A percentile compares a stretch with the other conserved stretches of the same genome.
Evolutionary conservation across 2,113 vertebrate genomes (phyloP).

Genomic region (Cardinalis cardinalis): DNA sequence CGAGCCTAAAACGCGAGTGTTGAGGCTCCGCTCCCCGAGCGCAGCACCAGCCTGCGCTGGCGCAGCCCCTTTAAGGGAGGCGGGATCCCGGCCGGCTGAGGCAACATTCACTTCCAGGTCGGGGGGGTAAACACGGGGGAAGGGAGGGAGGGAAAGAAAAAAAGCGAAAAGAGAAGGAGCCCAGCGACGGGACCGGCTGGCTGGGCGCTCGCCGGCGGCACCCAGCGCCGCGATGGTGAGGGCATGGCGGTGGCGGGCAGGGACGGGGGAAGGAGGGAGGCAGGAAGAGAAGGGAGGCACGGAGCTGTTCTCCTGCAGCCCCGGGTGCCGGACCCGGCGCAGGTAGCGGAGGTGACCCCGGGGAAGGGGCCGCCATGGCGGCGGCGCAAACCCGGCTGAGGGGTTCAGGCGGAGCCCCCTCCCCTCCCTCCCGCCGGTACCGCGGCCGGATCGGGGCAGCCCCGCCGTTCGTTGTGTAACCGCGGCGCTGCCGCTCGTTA

Average conservation of each 20-base stretch:
- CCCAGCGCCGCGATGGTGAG: conserved; percentile 45
- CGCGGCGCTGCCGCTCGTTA: background rate
- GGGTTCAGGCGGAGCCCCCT: background rate
- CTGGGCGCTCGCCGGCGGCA: background rate
- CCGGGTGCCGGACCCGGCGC: background rate
- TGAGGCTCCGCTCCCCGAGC: background rate
- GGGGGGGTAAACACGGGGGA: background rate
- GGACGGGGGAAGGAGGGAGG: background rate
- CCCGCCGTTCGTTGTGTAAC: background rate
- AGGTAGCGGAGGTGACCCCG: background rate
- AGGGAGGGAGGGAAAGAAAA: background rate
- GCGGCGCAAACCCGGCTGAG: background rate
- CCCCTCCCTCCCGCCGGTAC: background rate
- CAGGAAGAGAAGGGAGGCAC: no score
- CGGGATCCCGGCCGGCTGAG: background rate
- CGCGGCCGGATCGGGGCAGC: background rate
- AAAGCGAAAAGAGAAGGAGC: background rate
- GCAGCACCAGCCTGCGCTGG: fast-evolving
- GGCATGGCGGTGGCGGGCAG: background rate
- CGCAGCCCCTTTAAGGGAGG: conserved; percentile 62
- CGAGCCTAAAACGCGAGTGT: fast-evolving
- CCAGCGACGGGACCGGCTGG: background rate
- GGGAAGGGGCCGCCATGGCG: background rate
- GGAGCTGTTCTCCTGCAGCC: background rate
- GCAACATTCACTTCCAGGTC: background rate